Percentiles rank a stretch among this genome's conserved stretches.
Conservation (phyloP, 64 coral and sea anemone species). For the Pocillopora verrucosa region DNA sequence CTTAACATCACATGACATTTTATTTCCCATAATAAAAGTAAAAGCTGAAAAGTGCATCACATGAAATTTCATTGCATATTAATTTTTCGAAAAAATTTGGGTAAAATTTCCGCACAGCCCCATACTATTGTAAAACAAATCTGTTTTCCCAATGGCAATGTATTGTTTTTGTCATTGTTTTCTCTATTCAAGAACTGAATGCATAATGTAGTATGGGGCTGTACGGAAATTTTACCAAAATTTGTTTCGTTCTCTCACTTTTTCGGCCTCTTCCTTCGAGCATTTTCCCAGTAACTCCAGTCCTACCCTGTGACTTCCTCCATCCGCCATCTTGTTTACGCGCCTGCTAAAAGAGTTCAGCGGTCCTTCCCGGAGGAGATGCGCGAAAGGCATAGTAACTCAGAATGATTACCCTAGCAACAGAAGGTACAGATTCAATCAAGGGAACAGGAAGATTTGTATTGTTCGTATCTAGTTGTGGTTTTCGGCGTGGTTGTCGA, state of each 20-base stretch:
- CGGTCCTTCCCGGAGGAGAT: slow-evolving; percentile 4
- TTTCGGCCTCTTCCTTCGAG: slow-evolving; percentile 74
- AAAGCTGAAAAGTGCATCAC: too few relatives aligned
- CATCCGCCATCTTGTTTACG: slow-evolving; percentile 84
- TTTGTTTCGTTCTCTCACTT: slow-evolving; percentile 34
- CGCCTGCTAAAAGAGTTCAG: slow-evolving; percentile 37
- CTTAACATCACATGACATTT: too few relatives aligned
- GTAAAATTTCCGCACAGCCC: too few relatives aligned
- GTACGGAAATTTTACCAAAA: too few relatives aligned
- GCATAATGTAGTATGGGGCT: too few relatives aligned
- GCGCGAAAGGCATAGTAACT: slow-evolving; percentile 73
- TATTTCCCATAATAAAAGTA: too few relatives aligned
- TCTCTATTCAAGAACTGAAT: too few relatives aligned
- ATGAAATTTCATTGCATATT: too few relatives aligned
- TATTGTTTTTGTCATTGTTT: too few relatives aligned
- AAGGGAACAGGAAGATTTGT: neutral
- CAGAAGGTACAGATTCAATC: slow-evolving; percentile 21
- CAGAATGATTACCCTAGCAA: slow-evolving; percentile 86
- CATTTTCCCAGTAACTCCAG: slow-evolving; percentile 82
- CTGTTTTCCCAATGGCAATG: too few relatives aligned
- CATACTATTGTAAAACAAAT: too few relatives aligned
- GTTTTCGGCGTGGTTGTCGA: neutral
- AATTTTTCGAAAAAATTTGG: too few relatives aligned
- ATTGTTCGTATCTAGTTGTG: slow-evolving; percentile 31
- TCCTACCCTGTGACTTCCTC: slow-evolving; percentile 33